phyloP scores from a whole-genome alignment of 2,797 vertebrate species.

The Buceros bicornis region DNA sequence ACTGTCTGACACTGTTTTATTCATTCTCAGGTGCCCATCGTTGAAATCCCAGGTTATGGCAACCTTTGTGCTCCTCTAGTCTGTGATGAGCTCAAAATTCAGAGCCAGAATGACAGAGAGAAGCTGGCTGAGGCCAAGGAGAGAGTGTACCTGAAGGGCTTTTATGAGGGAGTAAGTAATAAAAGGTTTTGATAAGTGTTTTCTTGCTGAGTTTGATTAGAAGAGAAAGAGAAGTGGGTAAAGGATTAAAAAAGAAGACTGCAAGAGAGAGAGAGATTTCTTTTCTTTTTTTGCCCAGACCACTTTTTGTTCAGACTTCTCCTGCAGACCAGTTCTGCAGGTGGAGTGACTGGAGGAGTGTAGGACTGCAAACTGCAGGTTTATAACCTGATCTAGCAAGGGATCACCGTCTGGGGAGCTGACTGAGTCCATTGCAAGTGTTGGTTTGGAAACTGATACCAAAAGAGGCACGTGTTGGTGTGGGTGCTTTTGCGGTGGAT shows the following conservation, averaged over 20 bases:
- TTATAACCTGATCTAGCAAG: not conserved
- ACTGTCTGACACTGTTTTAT: not conserved
- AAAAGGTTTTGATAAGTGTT: not conserved
- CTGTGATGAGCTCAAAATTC: constrained; percentile 95
- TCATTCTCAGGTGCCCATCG: constrained; percentile 88
- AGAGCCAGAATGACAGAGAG: constrained; percentile 97
- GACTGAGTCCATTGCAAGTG: not conserved
- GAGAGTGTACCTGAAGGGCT: constrained; percentile 93
- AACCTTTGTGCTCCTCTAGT: constrained; percentile 89
- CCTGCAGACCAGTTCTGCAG: not conserved
- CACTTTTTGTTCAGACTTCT: not conserved
- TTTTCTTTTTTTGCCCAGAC: not conserved
- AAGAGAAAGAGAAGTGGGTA: not conserved
- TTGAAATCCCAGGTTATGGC: constrained; percentile 94
- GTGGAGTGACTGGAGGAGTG: not conserved
- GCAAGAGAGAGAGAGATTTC: too few species aligned
- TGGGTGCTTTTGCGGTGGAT: not conserved
- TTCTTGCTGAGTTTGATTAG: not conserved
- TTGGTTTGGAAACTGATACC: not conserved
- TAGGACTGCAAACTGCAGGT: not conserved
- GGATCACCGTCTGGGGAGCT: not conserved
- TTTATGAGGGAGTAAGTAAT: constrained; percentile 95
- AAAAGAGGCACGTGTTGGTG: not conserved
- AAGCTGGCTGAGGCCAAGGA: constrained; percentile 97
- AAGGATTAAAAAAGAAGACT: not conserved